Percentiles rank a stretch among this genome's conserved stretches.
Evolutionary conservation across 2,113 vertebrate genomes (phyloP).

Genomic region (Vulpes vulpes): DNA sequence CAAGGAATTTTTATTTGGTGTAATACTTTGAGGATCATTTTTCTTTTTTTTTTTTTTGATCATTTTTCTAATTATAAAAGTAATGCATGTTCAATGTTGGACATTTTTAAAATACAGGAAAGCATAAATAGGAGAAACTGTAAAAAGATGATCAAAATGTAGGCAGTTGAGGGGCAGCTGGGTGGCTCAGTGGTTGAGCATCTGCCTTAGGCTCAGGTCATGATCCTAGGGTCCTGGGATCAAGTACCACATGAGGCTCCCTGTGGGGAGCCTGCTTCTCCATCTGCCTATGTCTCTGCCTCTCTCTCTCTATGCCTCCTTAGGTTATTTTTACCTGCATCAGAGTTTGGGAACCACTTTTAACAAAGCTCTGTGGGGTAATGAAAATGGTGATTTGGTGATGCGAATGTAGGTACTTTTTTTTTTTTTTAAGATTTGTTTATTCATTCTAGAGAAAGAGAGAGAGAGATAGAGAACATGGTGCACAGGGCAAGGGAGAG

Average conservation of each 20-base stretch:
- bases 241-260: too few relatives aligned
- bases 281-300: too few relatives aligned
- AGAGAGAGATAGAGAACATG: neutral
- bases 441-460: neutral
- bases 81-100: slow-evolving; percentile 8
- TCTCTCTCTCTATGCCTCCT: neutral
- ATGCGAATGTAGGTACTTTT: neutral
- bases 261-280: too few relatives aligned
- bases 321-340: neutral
- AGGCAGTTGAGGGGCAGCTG: neutral
- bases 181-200: too few relatives aligned
- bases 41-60: too few relatives aligned
- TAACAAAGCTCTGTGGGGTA: neutral
- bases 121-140: neutral
- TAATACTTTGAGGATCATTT: neutral
- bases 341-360: neutral
- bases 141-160: slow-evolving; percentile 16
- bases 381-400: slow-evolving; percentile 22
- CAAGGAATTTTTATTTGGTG: slow-evolving; percentile 28
- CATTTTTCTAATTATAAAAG: slow-evolving; percentile 58
- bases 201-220: too few relatives aligned
- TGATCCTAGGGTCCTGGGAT: too few relatives aligned
- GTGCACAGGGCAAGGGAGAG: neutral
- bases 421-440: neutral
- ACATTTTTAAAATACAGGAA: slow-evolving; percentile 2